Percentiles rank a stretch among this genome's conserved stretches.
Conservation (phyloP, 2,113 vertebrate species). For the Chamaea fasciata region DNA sequence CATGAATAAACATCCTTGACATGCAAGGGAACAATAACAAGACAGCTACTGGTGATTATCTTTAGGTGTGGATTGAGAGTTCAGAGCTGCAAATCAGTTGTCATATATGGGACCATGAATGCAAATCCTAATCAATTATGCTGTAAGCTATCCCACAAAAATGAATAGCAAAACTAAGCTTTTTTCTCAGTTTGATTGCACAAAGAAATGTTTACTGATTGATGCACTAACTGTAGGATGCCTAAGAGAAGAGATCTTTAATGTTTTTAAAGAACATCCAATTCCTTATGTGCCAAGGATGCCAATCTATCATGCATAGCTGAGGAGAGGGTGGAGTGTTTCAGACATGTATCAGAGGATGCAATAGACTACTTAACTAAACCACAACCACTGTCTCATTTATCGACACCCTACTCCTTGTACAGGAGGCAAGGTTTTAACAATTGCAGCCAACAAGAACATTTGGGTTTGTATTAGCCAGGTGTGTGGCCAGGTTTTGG, state of each 20-base stretch:
- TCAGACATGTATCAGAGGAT: background rate
- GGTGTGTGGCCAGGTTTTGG: background rate
- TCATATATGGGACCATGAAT: background rate
- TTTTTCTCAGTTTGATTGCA: background rate
- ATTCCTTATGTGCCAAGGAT: background rate
- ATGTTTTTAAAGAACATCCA: background rate
- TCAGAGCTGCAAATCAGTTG: background rate
- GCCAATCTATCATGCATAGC: background rate
- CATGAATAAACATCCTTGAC: constrained; percentile 44
- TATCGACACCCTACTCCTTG: background rate
- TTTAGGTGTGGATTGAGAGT: background rate
- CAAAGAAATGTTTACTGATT: background rate
- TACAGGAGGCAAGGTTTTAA: background rate
- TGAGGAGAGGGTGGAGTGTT: background rate
- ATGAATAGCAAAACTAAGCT: background rate
- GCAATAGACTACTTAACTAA: background rate
- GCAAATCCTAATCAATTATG: background rate
- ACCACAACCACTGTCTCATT: background rate
- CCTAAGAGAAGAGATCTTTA: background rate
- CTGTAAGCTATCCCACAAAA: background rate
- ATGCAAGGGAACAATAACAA: background rate
- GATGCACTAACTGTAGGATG: background rate
- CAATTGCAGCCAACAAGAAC: background rate
- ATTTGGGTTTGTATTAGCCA: background rate
- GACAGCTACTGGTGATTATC: constrained; percentile 6